Conservation (phyloP, 2,113 vertebrate species). For the Vombatus ursinus region DNA sequence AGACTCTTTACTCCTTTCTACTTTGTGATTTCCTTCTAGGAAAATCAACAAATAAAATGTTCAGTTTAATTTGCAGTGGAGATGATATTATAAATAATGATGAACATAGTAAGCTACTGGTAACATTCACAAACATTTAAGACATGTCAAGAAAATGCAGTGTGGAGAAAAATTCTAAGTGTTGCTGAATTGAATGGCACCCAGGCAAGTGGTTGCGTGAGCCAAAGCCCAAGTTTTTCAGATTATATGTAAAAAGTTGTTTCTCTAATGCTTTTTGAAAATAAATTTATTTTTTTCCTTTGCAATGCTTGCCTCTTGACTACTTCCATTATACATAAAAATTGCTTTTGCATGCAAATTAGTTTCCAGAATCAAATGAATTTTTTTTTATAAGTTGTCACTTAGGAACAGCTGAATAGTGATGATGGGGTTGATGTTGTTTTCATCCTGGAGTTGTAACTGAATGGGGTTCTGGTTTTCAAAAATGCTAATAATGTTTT, state of each 20-base stretch:
- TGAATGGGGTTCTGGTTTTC: conserved; percentile 60
- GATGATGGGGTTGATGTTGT: conserved; percentile 42
- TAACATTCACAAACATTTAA: background rate
- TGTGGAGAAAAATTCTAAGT: background rate
- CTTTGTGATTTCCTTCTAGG: background rate
- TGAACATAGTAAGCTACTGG: background rate
- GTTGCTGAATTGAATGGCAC: background rate
- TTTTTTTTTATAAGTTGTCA: conserved; percentile 33
- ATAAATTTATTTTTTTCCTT: background rate
- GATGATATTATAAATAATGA: background rate
- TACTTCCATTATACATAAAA: background rate
- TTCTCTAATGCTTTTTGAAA: background rate
- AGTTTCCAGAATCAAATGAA: conserved; percentile 44
- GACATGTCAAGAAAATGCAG: background rate
- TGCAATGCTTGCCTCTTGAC: background rate
- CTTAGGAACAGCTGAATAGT: conserved; percentile 30
- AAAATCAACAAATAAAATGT: background rate
- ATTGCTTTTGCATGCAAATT: conserved; percentile 34
- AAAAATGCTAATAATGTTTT: conserved; percentile 62
- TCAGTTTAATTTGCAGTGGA: background rate
- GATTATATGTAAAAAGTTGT: background rate
- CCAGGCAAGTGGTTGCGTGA: background rate
- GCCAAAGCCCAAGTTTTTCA: background rate
- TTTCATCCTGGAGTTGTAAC: conserved; percentile 41
- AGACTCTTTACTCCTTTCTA: background rate